phyloP scores from a whole-genome alignment of 2,888 invertebrate species.

The Phrixothrix hirtus region DNA sequence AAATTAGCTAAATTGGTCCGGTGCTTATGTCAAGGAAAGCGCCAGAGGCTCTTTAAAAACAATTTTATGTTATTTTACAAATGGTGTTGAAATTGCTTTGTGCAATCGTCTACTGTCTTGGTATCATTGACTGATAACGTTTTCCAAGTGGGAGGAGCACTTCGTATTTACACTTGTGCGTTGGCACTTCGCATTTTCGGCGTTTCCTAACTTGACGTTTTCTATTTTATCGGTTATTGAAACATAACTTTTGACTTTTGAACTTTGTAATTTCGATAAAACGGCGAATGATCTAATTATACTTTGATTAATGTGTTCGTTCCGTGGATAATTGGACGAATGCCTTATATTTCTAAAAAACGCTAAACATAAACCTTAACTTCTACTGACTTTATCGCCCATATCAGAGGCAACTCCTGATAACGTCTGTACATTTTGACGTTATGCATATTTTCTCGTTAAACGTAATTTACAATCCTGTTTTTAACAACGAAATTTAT shows the following conservation, averaged over 20 bases:
- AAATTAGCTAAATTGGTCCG: constrained; percentile 28
- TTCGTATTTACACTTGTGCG: constrained; percentile 14
- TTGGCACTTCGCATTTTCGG: constrained; percentile 25
- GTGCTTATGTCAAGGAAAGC: constrained; percentile 7
- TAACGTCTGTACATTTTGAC: constrained; percentile 11
- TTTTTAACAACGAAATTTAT: too few relatives aligned
- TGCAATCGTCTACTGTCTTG: constrained; percentile 36
- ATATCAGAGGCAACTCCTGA: constrained; percentile 8
- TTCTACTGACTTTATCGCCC: constrained; percentile 7
- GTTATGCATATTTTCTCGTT: constrained; percentile 5
- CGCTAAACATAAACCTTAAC: constrained; percentile 17
- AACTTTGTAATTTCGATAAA: constrained; percentile 44
- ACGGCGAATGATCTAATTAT: constrained; percentile 34
- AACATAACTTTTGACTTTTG: constrained; percentile 45
- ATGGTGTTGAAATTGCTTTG: constrained; percentile 31
- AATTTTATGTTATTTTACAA: constrained; percentile 14
- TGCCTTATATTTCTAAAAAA: constrained; percentile 17
- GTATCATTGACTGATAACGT: constrained; percentile 41
- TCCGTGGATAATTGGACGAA: constrained; percentile 22
- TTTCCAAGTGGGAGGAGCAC: constrained; percentile 2
- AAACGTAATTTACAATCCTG: too few relatives aligned
- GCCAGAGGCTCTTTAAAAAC: constrained; percentile 8
- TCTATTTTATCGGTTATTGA: constrained; percentile 34
- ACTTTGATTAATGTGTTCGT: constrained; percentile 25
- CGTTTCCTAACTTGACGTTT: constrained; percentile 15